These are phyloP conservation scores for Ophion ellenae DNA, from an alignment of 2,888 invertebrate genomes.

Conservation along the genomic window DNA sequence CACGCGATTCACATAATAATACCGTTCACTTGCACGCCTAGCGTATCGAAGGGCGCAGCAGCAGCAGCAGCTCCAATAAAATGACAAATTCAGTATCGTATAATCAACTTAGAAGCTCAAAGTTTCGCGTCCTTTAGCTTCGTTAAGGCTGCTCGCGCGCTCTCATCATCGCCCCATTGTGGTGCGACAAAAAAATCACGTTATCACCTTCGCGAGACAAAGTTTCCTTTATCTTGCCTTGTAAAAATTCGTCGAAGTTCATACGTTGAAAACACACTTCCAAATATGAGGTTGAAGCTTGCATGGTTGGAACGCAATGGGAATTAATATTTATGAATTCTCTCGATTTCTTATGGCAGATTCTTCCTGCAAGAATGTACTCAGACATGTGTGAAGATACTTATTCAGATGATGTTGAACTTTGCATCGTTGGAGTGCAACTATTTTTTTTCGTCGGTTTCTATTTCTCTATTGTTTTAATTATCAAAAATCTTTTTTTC, in stretches of 20 bases:
- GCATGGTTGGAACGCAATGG: too few relatives aligned
- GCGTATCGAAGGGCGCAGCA: slow-evolving; percentile 21
- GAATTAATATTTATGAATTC: too few relatives aligned
- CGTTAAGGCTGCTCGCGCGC: slow-evolving; percentile 20
- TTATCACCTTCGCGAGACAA: background rate
- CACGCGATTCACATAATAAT: slow-evolving; percentile 13
- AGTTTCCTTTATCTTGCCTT: background rate
- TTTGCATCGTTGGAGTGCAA: too few relatives aligned
- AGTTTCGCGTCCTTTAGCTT: slow-evolving; percentile 11
- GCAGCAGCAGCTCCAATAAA: slow-evolving; percentile 31
- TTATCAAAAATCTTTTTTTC: too few relatives aligned
- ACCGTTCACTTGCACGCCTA: slow-evolving; percentile 35
- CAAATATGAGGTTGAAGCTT: too few relatives aligned
- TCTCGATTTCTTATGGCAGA: too few relatives aligned
- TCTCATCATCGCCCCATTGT: slow-evolving; percentile 36
- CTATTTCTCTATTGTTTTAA: too few relatives aligned
- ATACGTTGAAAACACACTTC: too few relatives aligned
- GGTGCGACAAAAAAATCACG: background rate
- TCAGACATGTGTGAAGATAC: too few relatives aligned
- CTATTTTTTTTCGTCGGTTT: too few relatives aligned
- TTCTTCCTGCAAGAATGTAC: too few relatives aligned
- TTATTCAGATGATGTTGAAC: too few relatives aligned
- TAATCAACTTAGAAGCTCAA: slow-evolving; percentile 44
- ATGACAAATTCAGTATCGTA: slow-evolving; percentile 42
- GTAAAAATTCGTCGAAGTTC: background rate